phyloP scores from a whole-genome alignment of 2,888 invertebrate species.

The Chloroclysta siterata region DNA sequence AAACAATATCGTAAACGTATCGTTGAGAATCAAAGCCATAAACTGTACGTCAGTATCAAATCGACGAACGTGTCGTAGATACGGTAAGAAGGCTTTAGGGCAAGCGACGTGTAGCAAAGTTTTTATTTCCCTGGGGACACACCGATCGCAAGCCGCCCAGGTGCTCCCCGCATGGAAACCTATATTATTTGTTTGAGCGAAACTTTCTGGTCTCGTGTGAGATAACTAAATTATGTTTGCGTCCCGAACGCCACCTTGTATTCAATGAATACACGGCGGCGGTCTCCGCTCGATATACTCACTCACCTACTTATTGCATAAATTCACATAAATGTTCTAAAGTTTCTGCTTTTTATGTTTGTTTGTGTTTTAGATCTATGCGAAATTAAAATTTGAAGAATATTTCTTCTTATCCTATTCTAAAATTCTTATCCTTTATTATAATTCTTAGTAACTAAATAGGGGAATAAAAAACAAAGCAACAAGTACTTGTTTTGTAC shows the following conservation, averaged over 20 bases:
- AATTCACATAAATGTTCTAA: constrained; percentile 16
- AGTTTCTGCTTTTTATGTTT: constrained; percentile 6
- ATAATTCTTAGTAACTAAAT: no score
- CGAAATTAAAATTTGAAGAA: no score
- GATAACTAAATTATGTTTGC: constrained; percentile 83
- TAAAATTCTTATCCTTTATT: no score
- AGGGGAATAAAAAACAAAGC: no score
- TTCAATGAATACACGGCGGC: constrained; percentile 65
- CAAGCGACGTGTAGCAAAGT: constrained; percentile 84
- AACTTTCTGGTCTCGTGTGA: constrained; percentile 82
- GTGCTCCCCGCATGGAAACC: constrained; percentile 80
- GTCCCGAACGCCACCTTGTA: constrained; percentile 69
- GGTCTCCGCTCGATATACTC: constrained; percentile 53
- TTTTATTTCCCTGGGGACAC: constrained; percentile 83
- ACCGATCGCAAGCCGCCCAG: constrained; percentile 83
- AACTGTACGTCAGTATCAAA: constrained; percentile 77
- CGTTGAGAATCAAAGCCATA: constrained; percentile 81
- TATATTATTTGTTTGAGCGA: constrained; percentile 84
- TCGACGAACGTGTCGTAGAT: constrained; percentile 77
- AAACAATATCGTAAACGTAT: constrained; percentile 80
- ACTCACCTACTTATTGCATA: constrained; percentile 41
- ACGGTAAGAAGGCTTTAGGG: constrained; percentile 81
- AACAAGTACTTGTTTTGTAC: no score
- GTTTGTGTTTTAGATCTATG: neutral
- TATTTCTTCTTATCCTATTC: no score